A percentile compares a stretch with the other conserved stretches of the same genome.
phyloP scores from a whole-genome alignment of 2,797 vertebrate species.

The Peromyscus eremicus region DNA sequence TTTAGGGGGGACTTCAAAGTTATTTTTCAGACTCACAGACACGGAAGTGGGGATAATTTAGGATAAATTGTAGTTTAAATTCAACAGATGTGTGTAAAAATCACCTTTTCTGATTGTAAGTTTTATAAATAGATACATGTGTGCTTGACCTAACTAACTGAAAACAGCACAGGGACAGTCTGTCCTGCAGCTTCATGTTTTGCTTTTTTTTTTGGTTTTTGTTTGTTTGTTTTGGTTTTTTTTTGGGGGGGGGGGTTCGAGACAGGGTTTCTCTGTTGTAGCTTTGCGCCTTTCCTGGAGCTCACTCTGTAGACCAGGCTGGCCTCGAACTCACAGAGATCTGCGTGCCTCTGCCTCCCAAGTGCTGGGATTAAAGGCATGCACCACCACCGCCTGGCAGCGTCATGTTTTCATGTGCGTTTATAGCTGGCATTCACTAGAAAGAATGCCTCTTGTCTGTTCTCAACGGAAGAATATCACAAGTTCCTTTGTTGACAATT shows the following conservation, averaged over 20 bases:
- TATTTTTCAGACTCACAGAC: neutral
- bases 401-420: neutral
- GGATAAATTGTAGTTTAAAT: neutral
- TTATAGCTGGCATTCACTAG: neutral
- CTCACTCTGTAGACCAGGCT: too few relatives aligned
- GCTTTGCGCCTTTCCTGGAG: too few relatives aligned
- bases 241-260: too few relatives aligned
- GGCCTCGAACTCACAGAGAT: too few relatives aligned
- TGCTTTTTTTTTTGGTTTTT: neutral
- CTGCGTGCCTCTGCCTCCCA: too few relatives aligned
- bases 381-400: too few relatives aligned
- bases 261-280: too few relatives aligned
- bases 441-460: neutral
- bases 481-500: constrained; percentile 13
- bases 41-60: neutral
- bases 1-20: neutral
- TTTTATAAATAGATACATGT: constrained; percentile 19
- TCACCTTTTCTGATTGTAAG: constrained; percentile 30
- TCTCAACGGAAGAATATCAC: neutral
- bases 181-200: neutral
- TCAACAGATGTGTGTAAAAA: neutral
- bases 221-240: too few relatives aligned
- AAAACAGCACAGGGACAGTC: neutral
- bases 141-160: neutral
- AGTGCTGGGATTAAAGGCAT: too few relatives aligned